Evolutionary conservation across 2,113 vertebrate species (phyloP), one percentile per base, ranked within the genome.

Genomic region (Shinisaurus crocodilurus): DNA sequence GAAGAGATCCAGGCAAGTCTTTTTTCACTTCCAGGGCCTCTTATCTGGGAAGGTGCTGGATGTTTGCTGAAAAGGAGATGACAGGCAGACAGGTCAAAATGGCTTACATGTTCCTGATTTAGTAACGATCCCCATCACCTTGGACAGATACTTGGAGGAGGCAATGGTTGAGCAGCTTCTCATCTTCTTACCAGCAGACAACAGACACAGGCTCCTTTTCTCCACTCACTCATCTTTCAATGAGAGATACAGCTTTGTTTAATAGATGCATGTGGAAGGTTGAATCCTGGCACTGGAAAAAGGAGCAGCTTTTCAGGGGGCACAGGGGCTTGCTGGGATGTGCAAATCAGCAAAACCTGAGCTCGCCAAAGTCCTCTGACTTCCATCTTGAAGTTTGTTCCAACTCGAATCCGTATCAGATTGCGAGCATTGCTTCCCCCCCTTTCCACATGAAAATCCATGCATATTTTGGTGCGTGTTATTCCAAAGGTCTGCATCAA

Each of bases 41-140:
- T 88, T 95, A 91, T 92, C 91, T 92, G 82, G 79, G 93, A 92
- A 81, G 82, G 88, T 88, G 83, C 88, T 77, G 83, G 70, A 65
- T 92, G 88, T 89, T 86, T 76, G 75, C 90, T 92, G 90, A 93
- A 92, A 93, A 0, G 80, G 83, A 88, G 93, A 88, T 90, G 88
- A 93, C 82, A 92, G 32, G 60, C 84, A 13, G 65, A 83, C 89
- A 87, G 82, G 85, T 88, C 93, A 85, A 85, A 60, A 76, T 0
- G 4, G 48, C 63, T 13, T 93, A 89, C 37, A 43, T 75, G 84
- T 88, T 57, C 79, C 70, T 77, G 54, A 75, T 93, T 90, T 93
- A 88, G 91, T 92, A 95, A 95, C 3, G 8, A 65, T 67, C 15
- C 72, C 88, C 63, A 90, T 0, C 82, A 93, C 86, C 40, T 80